These are phyloP conservation scores for Phymatocera aterrima DNA, from an alignment of 2,888 invertebrate species.

Conservation along the genomic window DNA sequence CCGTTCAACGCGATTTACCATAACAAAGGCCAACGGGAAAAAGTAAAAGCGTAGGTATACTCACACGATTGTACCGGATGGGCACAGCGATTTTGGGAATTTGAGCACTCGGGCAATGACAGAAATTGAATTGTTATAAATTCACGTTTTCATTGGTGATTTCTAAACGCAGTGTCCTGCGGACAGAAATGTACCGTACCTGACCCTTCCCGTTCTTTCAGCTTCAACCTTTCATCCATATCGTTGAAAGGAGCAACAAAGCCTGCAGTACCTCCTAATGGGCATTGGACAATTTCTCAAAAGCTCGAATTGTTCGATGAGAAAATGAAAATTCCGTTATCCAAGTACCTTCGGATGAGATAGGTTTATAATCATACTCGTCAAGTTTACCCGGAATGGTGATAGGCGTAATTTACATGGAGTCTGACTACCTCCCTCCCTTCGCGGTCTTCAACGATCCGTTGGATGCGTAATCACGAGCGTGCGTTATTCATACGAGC, in stretches of 20 bases:
- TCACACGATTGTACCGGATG: constrained; percentile 29
- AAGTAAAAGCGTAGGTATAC: not conserved
- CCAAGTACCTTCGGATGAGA: not conserved
- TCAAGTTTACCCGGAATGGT: not conserved
- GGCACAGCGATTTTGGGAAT: constrained; percentile 25
- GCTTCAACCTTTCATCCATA: not conserved
- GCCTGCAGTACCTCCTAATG: too few species aligned
- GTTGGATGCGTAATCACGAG: not conserved
- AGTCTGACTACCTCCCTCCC: not conserved
- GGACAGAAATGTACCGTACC: too few species aligned
- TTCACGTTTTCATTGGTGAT: too few species aligned
- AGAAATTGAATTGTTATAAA: constrained; percentile 35
- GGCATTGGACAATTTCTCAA: too few species aligned
- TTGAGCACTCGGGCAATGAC: constrained; percentile 1
- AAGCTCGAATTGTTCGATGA: too few species aligned
- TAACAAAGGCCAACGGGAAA: not conserved
- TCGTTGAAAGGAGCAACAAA: too few species aligned
- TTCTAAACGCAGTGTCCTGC: not conserved
- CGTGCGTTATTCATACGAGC: constrained; percentile 22
- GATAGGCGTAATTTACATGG: not conserved
- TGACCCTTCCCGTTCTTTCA: too few species aligned
- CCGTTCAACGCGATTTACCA: not conserved
- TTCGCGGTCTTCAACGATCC: not conserved
- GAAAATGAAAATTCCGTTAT: not conserved
- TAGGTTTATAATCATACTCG: not conserved